Evolutionary conservation across 2,113 vertebrate genomes (phyloP).

Genomic region (Aythya baeri): DNA sequence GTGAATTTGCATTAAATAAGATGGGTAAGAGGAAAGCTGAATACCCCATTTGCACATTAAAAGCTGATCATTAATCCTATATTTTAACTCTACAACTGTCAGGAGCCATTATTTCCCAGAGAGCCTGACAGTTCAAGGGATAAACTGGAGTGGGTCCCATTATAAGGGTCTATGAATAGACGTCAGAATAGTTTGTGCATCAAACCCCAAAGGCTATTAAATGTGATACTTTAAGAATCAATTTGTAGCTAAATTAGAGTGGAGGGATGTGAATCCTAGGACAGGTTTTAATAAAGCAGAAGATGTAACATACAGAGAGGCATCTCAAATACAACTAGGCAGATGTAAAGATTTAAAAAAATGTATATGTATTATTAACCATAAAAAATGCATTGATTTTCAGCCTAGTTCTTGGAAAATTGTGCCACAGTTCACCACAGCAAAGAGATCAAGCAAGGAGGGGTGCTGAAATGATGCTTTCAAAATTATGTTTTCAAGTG

Average conservation of each 20-base stretch:
- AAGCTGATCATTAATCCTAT: constrained; percentile 74
- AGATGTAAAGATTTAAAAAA: background rate
- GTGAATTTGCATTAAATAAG: constrained; percentile 63
- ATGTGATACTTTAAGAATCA: constrained; percentile 48
- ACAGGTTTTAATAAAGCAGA: constrained; percentile 52
- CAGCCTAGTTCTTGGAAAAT: constrained; percentile 27
- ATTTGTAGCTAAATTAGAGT: constrained; percentile 53
- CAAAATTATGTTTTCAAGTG: constrained; percentile 51
- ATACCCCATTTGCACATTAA: constrained; percentile 70
- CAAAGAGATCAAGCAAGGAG: constrained; percentile 11
- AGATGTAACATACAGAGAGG: background rate
- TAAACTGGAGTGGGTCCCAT: constrained; percentile 62
- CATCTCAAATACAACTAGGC: constrained; percentile 32
- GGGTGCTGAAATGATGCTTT: constrained; percentile 33
- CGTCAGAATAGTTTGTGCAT: constrained; percentile 27
- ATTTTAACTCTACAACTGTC: constrained; percentile 71
- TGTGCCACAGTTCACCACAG: background rate
- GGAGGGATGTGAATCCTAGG: constrained; percentile 2
- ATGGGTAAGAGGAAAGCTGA: constrained; percentile 31
- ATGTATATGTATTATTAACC: background rate
- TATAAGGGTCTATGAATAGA: constrained; percentile 64
- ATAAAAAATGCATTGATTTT: constrained; percentile 2
- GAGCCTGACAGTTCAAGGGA: constrained; percentile 58
- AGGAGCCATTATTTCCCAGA: constrained; percentile 66
- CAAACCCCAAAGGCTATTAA: constrained; percentile 63